Conservation (phyloP, 2,797 vertebrate species). For the Aselliscus stoliczkanus region DNA sequence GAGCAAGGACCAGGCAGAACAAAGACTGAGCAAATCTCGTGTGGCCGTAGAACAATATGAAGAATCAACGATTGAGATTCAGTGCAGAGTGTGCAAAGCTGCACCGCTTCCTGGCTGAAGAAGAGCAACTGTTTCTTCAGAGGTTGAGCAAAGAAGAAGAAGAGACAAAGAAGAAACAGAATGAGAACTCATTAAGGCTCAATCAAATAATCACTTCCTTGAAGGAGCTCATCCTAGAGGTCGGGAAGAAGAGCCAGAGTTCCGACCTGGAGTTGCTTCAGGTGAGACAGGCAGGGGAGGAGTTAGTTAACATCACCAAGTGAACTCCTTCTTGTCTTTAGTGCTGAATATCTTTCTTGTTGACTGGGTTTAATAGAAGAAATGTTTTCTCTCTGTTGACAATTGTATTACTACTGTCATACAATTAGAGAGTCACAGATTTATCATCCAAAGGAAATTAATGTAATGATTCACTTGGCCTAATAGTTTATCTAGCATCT, state of each 20-base stretch:
- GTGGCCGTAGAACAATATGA: constrained; percentile 18
- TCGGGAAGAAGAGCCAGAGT: background rate
- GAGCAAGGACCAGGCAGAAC: background rate
- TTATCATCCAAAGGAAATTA: background rate
- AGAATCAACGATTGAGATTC: background rate
- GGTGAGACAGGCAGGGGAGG: background rate
- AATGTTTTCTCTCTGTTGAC: background rate
- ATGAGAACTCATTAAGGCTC: background rate
- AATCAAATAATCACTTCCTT: background rate
- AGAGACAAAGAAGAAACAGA: background rate
- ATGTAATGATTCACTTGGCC: background rate
- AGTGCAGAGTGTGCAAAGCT: constrained; percentile 24
- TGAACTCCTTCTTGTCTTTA: background rate
- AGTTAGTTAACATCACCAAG: no score
- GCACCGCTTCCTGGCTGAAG: constrained; percentile 21
- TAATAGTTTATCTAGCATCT: background rate
- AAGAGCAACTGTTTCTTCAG: constrained; percentile 27
- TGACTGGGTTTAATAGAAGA: background rate
- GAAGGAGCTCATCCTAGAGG: background rate
- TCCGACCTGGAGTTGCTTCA: constrained; percentile 13
- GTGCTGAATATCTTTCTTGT: background rate
- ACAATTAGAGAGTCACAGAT: background rate
- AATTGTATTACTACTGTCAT: background rate
- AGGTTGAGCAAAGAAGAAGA: constrained; percentile 28
- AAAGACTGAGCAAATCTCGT: background rate